Base-by-base conservation (phyloP, 2,888 invertebrate species). In the Mystacides longicornis region DNA sequence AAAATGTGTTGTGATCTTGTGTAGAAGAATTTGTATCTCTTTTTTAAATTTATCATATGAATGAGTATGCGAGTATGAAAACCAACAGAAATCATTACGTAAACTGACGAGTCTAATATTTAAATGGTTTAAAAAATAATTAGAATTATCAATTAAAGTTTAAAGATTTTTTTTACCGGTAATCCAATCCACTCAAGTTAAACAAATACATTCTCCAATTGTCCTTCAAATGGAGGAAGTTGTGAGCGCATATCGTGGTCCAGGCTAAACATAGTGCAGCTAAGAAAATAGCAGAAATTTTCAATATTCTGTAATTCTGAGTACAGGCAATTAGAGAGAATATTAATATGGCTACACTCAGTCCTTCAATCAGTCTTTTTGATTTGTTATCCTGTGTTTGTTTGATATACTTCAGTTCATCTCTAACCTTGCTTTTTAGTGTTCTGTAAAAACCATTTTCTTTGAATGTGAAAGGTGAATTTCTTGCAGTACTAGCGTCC, bases 121-220 rank as follows among this genome's bases (percentile, higher is more conserved):
- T n/a, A n/a, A n/a, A n/a, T n/a, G n/a, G n/a, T n/a, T n/a, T n/a
- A n/a, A n/a, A n/a, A n/a, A n/a, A n/a, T n/a, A n/a, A n/a, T n/a
- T n/a, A n/a, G n/a, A n/a, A n/a, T n/a, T n/a, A n/a, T n/a, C n/a
- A n/a, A n/a, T n/a, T n/a, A n/a, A n/a, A n/a, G n/a, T n/a, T n/a
- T n/a, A n/a, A 27, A 27, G 5, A 11, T 5, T 27, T 27, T 27
- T 7, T 11, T 27, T 27, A 27, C 27, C 27, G 7, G 11, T 11
- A 27, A 27, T 27, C 27, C 27, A 27, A 7, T 27, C 27, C 27
- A 18, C 80, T 77, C 58, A 91, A 70, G 64, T 89, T 86, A 64
- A 87, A 87, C 56, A 86, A 81, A 65, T 84, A 86, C 86, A 89
- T 89, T 55, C 88, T 80, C 79, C 86, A 87, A 67, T 84, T 89